phyloP scores from a whole-genome alignment of 2,113 vertebrate genomes.

The Aspiorhynchus laticeps region DNA sequence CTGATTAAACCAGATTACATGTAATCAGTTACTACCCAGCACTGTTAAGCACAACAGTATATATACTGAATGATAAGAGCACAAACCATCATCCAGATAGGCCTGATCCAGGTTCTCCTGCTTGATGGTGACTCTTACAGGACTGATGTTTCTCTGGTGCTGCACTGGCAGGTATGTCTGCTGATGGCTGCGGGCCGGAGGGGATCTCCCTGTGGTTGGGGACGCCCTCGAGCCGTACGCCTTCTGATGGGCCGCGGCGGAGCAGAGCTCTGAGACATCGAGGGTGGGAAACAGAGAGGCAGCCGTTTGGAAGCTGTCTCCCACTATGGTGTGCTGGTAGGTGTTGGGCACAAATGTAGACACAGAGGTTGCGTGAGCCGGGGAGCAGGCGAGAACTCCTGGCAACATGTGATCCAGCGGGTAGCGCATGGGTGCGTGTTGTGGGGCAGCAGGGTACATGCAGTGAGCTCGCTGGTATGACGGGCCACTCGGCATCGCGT shows the following conservation, averaged over 20 bases:
- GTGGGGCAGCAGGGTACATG: slow-evolving; percentile 70
- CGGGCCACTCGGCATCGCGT: slow-evolving; percentile 73
- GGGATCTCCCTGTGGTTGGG: slow-evolving; percentile 27
- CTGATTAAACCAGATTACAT: no score
- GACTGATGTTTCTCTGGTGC: slow-evolving; percentile 75
- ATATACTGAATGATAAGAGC: background rate
- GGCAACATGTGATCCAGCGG: slow-evolving; percentile 58
- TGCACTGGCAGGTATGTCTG: slow-evolving; percentile 66
- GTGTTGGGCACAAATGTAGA: slow-evolving; percentile 71
- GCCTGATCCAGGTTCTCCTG: slow-evolving; percentile 91
- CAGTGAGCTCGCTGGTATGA: slow-evolving; percentile 82
- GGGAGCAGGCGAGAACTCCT: slow-evolving; percentile 39
- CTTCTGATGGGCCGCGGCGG: slow-evolving; percentile 82
- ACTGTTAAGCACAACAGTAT: no score
- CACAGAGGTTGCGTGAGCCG: slow-evolving; percentile 58
- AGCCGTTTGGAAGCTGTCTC: slow-evolving; percentile 73
- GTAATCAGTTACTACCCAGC: no score
- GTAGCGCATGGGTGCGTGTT: slow-evolving; percentile 76
- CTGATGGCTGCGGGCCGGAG: slow-evolving; percentile 62
- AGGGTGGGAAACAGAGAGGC: slow-evolving; percentile 67
- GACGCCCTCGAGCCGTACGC: slow-evolving; percentile 55
- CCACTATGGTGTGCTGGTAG: slow-evolving; percentile 83
- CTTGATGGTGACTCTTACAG: slow-evolving; percentile 84
- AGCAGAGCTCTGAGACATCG: slow-evolving; percentile 73
- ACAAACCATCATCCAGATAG: slow-evolving; percentile 92